Conservation (phyloP, 92 coral and sea anemone genomes). For the Zoanthus sociatus region DNA sequence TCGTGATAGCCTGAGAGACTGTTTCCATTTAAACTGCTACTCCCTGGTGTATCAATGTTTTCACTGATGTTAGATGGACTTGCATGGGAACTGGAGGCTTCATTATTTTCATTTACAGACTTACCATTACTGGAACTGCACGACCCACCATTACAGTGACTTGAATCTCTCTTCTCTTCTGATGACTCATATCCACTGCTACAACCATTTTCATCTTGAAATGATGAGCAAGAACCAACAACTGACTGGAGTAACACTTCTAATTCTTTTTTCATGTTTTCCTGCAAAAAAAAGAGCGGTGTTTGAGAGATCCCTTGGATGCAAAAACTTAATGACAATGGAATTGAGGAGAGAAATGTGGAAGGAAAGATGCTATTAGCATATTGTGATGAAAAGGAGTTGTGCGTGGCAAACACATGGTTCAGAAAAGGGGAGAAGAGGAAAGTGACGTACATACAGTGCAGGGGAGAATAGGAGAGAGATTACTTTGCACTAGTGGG, state of each 20-base stretch:
- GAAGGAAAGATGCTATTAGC: no score
- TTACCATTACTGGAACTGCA: background rate
- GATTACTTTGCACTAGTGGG: no score
- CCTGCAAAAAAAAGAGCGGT: background rate
- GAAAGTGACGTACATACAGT: no score
- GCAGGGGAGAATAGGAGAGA: no score
- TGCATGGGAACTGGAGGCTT: background rate
- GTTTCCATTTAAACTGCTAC: background rate
- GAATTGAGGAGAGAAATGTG: no score
- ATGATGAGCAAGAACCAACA: background rate
- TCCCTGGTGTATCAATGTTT: background rate
- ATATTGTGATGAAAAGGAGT: no score
- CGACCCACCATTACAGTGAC: background rate
- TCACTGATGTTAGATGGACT: background rate
- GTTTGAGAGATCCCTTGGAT: no score
- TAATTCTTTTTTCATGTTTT: background rate
- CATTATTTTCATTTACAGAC: background rate
- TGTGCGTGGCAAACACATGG: no score
- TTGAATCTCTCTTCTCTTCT: background rate
- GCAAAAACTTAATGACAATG: no score
- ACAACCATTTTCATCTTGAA: constrained; percentile 17
- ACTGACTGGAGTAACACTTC: background rate
- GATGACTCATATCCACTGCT: constrained; percentile 17
- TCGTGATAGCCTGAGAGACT: background rate
- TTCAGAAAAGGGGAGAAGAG: no score